Conservation (phyloP, 1,140 invertebrate species). For the Branchinecta lindahli region DNA sequence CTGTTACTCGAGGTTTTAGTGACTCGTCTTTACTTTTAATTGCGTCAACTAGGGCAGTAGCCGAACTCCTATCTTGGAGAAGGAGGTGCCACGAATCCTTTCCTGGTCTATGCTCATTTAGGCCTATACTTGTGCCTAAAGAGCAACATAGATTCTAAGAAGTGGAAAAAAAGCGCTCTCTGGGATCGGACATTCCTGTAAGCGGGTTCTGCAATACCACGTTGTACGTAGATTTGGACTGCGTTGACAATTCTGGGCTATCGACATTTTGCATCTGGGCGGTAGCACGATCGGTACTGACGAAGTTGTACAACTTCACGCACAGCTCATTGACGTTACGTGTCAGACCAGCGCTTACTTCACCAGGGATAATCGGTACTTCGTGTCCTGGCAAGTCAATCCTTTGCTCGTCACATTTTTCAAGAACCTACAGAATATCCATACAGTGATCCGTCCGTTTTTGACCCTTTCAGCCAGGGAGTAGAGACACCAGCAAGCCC, state of each 20-base stretch:
- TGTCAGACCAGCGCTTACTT: no score
- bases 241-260: not conserved
- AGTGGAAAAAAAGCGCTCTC: not conserved
- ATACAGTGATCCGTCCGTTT: constrained; percentile 8
- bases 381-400: constrained; percentile 4
- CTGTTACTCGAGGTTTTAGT: not conserved
- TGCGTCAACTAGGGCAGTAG: not conserved
- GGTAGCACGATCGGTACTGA: not conserved
- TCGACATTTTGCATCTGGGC: constrained; percentile 8
- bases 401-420: constrained; percentile 5
- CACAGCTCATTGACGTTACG: constrained; percentile 5
- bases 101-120: not conserved
- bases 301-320: constrained; percentile 4
- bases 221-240: not conserved
- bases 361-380: constrained; percentile 4
- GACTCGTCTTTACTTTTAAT: constrained; percentile 4
- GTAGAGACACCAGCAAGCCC: constrained; percentile 7
- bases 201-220: constrained; percentile 7
- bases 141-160: not conserved
- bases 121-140: constrained; percentile 9
- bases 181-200: not conserved
- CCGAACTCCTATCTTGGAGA: not conserved
- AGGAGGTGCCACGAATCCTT: constrained; percentile 5
- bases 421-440: constrained; percentile 1
- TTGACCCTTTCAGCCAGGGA: not conserved